Evolutionary conservation across 2,797 vertebrate genomes (phyloP).

Genomic region (Kryptolebias ocellatus): DNA sequence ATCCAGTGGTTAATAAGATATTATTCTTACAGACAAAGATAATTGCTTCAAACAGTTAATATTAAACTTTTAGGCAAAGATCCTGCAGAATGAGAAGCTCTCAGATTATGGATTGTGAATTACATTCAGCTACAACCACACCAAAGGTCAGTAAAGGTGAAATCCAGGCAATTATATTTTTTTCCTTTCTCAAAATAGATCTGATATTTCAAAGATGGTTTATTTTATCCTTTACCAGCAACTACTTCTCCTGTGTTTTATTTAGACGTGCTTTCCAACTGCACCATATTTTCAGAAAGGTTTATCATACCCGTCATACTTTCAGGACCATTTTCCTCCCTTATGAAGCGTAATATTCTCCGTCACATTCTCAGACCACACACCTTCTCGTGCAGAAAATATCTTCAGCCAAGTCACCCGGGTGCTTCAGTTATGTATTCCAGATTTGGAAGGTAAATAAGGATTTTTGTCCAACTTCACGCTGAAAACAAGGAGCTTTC

Average conservation of each 20-base stretch:
- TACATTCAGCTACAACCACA: too few species aligned
- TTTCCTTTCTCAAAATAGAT: background rate
- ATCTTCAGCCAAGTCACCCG: conserved; percentile 39
- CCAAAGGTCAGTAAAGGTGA: too few species aligned
- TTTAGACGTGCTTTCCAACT: conserved; percentile 70
- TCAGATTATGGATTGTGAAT: too few species aligned
- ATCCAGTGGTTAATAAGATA: too few species aligned
- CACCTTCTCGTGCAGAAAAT: conserved; percentile 52
- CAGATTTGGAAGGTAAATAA: conserved; percentile 32
- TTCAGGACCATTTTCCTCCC: conserved; percentile 67
- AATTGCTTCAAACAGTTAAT: too few species aligned
- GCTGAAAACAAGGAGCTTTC: conserved; percentile 28
- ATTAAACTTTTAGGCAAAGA: too few species aligned
- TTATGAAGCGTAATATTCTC: conserved; percentile 63
- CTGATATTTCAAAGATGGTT: conserved; percentile 24
- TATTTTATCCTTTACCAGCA: conserved; percentile 58
- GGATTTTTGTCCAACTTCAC: conserved; percentile 5
- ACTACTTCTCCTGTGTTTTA: conserved; percentile 62
- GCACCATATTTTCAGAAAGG: conserved; percentile 61
- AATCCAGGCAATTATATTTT: too few species aligned
- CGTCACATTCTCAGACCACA: conserved; percentile 61
- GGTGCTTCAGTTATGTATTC: conserved; percentile 42
- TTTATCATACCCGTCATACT: conserved; percentile 74
- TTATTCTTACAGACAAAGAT: too few species aligned
- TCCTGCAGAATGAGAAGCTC: too few species aligned